Evolutionary conservation across 2,797 vertebrate species (phyloP).

Genomic region (Potorous gilbertii): DNA sequence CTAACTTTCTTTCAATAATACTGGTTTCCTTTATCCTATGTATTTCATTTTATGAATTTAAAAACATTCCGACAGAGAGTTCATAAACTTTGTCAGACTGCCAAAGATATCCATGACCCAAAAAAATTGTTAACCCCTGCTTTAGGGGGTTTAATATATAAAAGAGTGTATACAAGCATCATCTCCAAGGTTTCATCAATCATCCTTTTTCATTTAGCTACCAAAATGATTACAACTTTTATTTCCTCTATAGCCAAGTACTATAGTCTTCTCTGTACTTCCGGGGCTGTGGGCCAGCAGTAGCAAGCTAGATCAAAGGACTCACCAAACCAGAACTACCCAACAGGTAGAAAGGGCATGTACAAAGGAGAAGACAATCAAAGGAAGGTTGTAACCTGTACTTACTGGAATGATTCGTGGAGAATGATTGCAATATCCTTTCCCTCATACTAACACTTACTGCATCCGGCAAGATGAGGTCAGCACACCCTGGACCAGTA

Average conservation of each 20-base stretch:
- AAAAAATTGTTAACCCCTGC: background rate
- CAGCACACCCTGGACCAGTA: background rate
- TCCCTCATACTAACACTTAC: background rate
- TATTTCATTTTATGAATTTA: background rate
- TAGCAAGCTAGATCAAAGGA: background rate
- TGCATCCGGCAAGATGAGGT: background rate
- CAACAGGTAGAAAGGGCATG: background rate
- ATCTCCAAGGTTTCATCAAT: background rate
- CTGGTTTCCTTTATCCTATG: background rate
- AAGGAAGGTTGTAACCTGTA: background rate
- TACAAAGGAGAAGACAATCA: background rate
- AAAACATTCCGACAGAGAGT: background rate
- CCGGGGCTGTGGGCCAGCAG: background rate
- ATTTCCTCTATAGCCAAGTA: background rate
- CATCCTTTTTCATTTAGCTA: background rate
- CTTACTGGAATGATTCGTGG: background rate
- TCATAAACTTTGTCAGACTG: background rate
- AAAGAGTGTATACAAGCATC: background rate
- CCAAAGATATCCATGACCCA: background rate
- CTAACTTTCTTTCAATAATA: background rate
- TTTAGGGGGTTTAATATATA: background rate
- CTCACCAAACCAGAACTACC: constrained; percentile 1
- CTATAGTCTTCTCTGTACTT: background rate
- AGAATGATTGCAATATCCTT: background rate
- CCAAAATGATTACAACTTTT: background rate